Conservation (phyloP, 2,888 invertebrate species). For the Cantharis flavilabris region DNA sequence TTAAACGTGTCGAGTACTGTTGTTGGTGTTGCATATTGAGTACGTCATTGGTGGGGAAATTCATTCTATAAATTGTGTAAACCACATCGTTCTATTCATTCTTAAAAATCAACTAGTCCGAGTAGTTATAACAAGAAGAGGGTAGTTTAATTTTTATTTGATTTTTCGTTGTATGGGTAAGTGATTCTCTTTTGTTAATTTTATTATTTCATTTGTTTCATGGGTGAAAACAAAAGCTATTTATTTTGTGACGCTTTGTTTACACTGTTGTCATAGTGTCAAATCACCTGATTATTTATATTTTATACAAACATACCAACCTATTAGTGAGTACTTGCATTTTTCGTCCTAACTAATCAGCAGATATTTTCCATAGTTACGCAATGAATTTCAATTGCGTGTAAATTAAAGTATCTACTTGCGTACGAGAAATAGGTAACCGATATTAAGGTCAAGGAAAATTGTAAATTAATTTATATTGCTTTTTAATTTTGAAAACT, state of each 20-base stretch:
- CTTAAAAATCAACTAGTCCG: background rate
- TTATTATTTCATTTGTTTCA: background rate
- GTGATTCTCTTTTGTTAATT: slow-evolving; percentile 2
- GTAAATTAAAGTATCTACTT: background rate
- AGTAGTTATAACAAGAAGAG: background rate
- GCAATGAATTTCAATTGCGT: background rate
- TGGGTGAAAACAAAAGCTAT: background rate
- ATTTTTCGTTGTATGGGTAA: slow-evolving; percentile 32
- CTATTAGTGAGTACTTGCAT: background rate
- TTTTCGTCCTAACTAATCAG: background rate
- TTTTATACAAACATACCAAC: background rate
- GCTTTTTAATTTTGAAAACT: background rate
- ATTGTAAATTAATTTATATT: background rate
- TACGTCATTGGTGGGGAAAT: slow-evolving; percentile 29
- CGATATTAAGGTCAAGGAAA: background rate
- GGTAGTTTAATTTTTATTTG: slow-evolving; percentile 28
- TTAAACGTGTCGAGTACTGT: slow-evolving; percentile 8
- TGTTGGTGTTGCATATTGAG: slow-evolving; percentile 1
- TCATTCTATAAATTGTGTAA: slow-evolving; percentile 22
- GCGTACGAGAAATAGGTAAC: background rate
- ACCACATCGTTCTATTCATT: slow-evolving; percentile 11
- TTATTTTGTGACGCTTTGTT: background rate
- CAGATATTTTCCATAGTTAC: background rate
- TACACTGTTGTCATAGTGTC: background rate
- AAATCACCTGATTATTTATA: background rate